phyloP scores from a whole-genome alignment of 2,113 vertebrate species.

The Irena cyanogastra region DNA sequence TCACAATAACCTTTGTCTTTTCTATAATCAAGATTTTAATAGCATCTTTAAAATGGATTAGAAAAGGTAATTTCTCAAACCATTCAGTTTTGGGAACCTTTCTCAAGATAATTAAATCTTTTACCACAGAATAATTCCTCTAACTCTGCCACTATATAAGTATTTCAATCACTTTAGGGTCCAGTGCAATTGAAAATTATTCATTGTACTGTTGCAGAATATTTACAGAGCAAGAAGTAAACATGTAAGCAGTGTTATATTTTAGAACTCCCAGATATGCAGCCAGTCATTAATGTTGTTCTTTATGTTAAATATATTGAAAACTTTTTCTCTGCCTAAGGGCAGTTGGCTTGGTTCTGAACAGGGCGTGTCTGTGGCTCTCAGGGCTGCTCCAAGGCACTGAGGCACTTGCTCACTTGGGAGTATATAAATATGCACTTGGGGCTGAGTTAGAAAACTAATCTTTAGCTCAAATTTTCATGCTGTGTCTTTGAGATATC shows the following conservation, averaged over 20 bases:
- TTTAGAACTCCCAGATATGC: background rate
- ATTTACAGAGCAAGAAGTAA: background rate
- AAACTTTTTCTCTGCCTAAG: background rate
- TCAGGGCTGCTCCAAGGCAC: background rate
- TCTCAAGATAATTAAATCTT: slow-evolving; percentile 44
- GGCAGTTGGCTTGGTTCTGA: background rate
- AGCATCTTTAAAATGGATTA: background rate
- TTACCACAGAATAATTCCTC: slow-evolving; percentile 24
- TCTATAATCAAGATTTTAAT: background rate
- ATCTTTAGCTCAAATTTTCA: background rate
- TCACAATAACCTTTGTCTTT: background rate
- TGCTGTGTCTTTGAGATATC: background rate
- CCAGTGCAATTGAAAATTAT: slow-evolving; percentile 52
- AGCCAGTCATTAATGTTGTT: background rate
- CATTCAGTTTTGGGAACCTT: slow-evolving; percentile 20
- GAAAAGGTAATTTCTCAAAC: slow-evolving; percentile 24
- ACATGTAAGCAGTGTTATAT: background rate
- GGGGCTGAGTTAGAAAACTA: background rate
- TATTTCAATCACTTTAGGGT: slow-evolving; percentile 52
- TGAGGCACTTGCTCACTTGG: background rate
- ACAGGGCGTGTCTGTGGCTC: background rate
- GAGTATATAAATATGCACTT: background rate
- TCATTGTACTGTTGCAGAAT: slow-evolving; percentile 19
- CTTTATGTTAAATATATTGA: background rate
- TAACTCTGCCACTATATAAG: slow-evolving; percentile 3